Base-by-base conservation (phyloP, 2,888 invertebrate genomes). In the Odontothrips loti region DNA sequence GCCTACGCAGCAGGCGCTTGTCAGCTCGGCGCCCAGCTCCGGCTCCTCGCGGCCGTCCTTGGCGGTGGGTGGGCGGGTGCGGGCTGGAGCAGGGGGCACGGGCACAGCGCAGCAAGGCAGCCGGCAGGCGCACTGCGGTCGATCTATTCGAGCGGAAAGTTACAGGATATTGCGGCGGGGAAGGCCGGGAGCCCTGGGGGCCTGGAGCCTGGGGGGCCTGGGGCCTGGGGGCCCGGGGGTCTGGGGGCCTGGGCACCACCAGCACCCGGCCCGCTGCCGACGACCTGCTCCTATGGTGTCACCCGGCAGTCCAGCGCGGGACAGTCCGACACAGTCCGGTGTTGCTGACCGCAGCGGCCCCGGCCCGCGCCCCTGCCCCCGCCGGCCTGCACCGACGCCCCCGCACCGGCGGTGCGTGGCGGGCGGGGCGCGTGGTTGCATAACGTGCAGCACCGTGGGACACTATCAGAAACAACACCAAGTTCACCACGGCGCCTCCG, bases 151-250 rank as follows among this genome's bases (percentile, higher is more conserved):
- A 9, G 23, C 68, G 68, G 68, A 75, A 27, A n/a, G 68, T 75
- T 75, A 27, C 68, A 75, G 68, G 68, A 75, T 75, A 27, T 75
- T 75, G 68, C 68, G 68, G 68, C 34, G 34, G 34, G 34, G 34
- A 6, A 43, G 58, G 17, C 58, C 15, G 17, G 58, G 51, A 51
- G 51, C 51, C 51, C 58, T 58, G 6, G 6, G 20, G 51, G 48
- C 48, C 48, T 12, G 12, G 48, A 12, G 48, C 48, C 48, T 9
- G 48, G 48, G 48, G 10, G 48, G 48, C 10, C 10, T 48, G 48
- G 48, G 63, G 63, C n/a, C n/a, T n/a, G n/a, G n/a, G n/a, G n/a
- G n/a, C n/a, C n/a, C 63, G 63, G 20, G 63, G 63, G 63, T n/a
- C n/a, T 20, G 63, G 63, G 63, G n/a, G 68, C 68, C 23, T 51